Conservation (phyloP, 2,888 invertebrate genomes). For the Eristalis arbustorum region DNA sequence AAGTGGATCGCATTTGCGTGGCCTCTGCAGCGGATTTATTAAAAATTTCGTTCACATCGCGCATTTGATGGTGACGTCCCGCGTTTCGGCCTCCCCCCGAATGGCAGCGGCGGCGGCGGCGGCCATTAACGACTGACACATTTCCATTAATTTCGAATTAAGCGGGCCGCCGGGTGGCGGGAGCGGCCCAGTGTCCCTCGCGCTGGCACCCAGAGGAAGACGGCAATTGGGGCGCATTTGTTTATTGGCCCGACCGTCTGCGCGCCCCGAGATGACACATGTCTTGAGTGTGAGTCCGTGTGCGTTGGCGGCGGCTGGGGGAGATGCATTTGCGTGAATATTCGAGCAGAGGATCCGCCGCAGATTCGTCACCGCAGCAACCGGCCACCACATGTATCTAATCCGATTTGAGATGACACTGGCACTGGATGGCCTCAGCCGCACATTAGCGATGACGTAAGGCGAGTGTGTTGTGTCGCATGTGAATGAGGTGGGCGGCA, state of each 20-base stretch:
- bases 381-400: constrained; percentile 57
- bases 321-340: constrained; percentile 64
- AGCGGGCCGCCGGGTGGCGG: constrained; percentile 17
- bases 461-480: constrained; percentile 7
- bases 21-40: constrained; percentile 62
- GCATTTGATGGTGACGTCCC: constrained; percentile 44
- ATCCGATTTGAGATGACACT: constrained; percentile 62
- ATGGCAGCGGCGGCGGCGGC: neutral
- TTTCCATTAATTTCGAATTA: constrained; percentile 70
- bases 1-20: neutral
- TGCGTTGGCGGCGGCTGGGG: constrained; percentile 8
- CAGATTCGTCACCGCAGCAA: constrained; percentile 46
- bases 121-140: constrained; percentile 69
- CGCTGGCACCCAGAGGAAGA: constrained; percentile 42
- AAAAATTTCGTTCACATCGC: constrained; percentile 70
- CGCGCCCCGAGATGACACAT: neutral
- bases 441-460: constrained; percentile 67
- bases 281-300: constrained; percentile 30
- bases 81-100: neutral
- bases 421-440: constrained; percentile 13
- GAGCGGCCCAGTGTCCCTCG: constrained; percentile 13
- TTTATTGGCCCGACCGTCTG: constrained; percentile 69
- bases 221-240: constrained; percentile 68
- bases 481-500: constrained; percentile 2
- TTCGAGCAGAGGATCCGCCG: constrained; percentile 43